phyloP scores from a whole-genome alignment of 2,113 vertebrate genomes.

The Fukomys damarensis region DNA sequence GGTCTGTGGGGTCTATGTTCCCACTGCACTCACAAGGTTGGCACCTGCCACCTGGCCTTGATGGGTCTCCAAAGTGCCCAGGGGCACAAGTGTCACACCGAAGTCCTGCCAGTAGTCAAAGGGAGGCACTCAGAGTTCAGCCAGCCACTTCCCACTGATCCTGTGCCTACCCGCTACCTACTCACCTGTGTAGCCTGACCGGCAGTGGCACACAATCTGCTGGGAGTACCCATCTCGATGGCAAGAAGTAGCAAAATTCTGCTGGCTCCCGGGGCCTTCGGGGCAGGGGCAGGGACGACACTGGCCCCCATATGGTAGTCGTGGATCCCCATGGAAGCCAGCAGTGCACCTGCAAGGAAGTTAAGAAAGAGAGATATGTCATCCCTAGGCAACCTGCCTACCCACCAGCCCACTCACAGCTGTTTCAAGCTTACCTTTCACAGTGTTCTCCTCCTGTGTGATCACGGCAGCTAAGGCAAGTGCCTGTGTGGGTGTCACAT shows the following conservation, averaged over 20 bases:
- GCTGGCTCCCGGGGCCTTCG: conserved; percentile 91
- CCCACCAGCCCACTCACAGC: background rate
- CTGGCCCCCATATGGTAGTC: conserved; percentile 88
- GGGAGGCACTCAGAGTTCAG: background rate
- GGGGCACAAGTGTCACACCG: conserved; percentile 96
- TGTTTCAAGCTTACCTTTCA: conserved; percentile 88
- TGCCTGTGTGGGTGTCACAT: conserved; percentile 91
- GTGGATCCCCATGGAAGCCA: conserved; percentile 94
- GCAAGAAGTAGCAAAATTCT: conserved; percentile 94
- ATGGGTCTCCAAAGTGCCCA: conserved; percentile 95
- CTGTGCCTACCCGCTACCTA: background rate
- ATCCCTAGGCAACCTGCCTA: background rate
- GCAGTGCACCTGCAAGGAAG: conserved; percentile 87
- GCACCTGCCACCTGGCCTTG: conserved; percentile 91
- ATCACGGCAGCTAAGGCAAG: conserved; percentile 92
- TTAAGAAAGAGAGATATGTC: accelerated
- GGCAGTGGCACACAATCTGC: conserved; percentile 95
- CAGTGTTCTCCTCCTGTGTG: conserved; percentile 93
- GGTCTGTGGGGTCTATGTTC: conserved; percentile 94
- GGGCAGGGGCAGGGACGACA: conserved; percentile 97
- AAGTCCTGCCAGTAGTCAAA: conserved; percentile 85
- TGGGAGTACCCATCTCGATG: conserved; percentile 92
- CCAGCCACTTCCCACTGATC: background rate
- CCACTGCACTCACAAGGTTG: conserved; percentile 94
- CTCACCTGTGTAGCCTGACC: conserved; percentile 95